phyloP scores from a whole-genome alignment of 1,140 invertebrate species.

The Panagrolaimus sp. region DNA sequence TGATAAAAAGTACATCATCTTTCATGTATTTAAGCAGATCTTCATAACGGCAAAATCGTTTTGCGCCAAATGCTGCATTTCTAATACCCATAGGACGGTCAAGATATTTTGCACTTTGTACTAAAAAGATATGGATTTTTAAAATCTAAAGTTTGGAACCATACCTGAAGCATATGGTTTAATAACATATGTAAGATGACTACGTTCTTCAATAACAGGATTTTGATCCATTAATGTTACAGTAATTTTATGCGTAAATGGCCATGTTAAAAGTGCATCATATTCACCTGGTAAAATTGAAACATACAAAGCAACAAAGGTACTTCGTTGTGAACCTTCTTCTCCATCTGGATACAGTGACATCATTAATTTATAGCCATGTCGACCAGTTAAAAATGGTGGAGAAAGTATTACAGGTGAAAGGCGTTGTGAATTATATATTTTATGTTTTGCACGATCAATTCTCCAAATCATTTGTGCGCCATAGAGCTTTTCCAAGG shows the following conservation, averaged over 20 bases:
- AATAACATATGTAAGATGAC: conserved; percentile 53
- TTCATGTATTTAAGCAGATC: conserved; percentile 68
- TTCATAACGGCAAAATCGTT: conserved; percentile 58
- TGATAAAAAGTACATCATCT: conserved; percentile 81
- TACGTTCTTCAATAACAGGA: conserved; percentile 59
- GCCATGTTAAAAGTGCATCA: conserved; percentile 85
- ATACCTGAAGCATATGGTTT: conserved; percentile 56
- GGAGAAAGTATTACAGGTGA: conserved; percentile 71
- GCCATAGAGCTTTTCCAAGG: conserved; percentile 9
- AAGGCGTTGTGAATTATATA: conserved; percentile 77
- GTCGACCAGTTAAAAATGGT: conserved; percentile 86
- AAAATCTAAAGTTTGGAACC: conserved; percentile 58
- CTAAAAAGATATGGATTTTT: no score
- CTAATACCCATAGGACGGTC: conserved; percentile 57
- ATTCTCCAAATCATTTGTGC: conserved; percentile 79
- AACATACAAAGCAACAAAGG: conserved; percentile 72
- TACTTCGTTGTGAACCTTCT: no score
- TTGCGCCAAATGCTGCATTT: conserved; percentile 59
- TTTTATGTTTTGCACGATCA: conserved; percentile 74
- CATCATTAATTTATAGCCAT: conserved; percentile 86
- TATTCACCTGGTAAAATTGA: conserved; percentile 88
- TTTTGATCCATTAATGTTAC: conserved; percentile 81
- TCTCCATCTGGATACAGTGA: conserved; percentile 64
- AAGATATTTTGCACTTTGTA: no score
- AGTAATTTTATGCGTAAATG: conserved; percentile 82